These are phyloP conservation scores for Hermetia illucens DNA, from an alignment of 1,140 invertebrate species.

Conservation along the genomic window DNA sequence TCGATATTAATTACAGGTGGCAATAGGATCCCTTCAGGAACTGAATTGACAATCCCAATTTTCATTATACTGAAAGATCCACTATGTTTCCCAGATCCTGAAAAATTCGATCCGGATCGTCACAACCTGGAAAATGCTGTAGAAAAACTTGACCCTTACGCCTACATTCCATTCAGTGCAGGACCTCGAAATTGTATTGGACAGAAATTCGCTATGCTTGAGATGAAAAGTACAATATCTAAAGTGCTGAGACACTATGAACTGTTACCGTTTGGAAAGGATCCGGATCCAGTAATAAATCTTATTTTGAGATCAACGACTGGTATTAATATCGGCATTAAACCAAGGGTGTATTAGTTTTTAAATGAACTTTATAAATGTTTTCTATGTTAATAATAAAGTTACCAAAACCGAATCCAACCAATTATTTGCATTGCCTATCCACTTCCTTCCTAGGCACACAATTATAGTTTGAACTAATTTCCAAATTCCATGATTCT, in stretches of 20 bases:
- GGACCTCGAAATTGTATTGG: constrained; percentile 46
- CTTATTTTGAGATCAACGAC: constrained; percentile 22
- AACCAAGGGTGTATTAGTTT: constrained; percentile 2
- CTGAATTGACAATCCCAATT: constrained; percentile 25
- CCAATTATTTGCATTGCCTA: too few species aligned
- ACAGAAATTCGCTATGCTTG: constrained; percentile 27
- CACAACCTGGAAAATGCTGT: constrained; percentile 32
- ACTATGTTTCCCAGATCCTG: constrained; percentile 39
- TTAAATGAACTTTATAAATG: too few species aligned
- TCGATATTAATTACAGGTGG: constrained; percentile 11
- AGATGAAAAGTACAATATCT: constrained; percentile 26
- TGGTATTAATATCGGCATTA: not conserved
- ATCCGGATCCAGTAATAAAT: constrained; percentile 18
- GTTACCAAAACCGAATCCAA: too few species aligned
- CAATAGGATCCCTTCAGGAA: constrained; percentile 28
- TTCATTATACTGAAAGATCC: constrained; percentile 36
- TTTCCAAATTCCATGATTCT: too few species aligned
- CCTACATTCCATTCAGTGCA: constrained; percentile 48
- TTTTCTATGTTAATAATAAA: too few species aligned
- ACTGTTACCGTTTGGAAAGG: too few species aligned
- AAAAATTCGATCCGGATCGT: constrained; percentile 46
- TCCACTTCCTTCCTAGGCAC: too few species aligned
- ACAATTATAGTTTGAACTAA: too few species aligned
- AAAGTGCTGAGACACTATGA: constrained; percentile 27
- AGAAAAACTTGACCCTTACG: constrained; percentile 26